Percentiles rank a stretch among this genome's conserved stretches.
Evolutionary conservation across 2,797 vertebrate species (phyloP).

Genomic region (Scyliorhinus canicula): DNA sequence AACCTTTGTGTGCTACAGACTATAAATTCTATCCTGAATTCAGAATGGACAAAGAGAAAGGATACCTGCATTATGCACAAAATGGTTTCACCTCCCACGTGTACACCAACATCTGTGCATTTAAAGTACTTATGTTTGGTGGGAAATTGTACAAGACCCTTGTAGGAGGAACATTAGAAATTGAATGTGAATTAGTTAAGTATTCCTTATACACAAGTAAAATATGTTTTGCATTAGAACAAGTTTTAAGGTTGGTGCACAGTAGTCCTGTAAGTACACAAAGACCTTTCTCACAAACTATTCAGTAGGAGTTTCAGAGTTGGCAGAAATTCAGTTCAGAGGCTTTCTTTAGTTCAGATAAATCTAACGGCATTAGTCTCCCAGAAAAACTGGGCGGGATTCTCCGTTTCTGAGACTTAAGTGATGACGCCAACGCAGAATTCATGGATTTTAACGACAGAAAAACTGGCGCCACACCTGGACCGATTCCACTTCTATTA

Average conservation of each 20-base stretch:
- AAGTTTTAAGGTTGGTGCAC: constrained; percentile 6
- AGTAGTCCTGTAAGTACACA: background rate
- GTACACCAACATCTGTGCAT: background rate
- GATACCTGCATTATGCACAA: constrained; percentile 9
- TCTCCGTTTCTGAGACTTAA: too few relatives aligned
- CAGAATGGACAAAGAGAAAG: background rate
- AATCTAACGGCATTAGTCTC: background rate
- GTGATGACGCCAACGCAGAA: too few relatives aligned
- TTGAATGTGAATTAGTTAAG: background rate
- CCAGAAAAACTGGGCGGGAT: too few relatives aligned
- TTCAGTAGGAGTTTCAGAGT: background rate
- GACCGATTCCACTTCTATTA: too few relatives aligned
- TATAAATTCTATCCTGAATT: constrained; percentile 2
- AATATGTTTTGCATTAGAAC: background rate
- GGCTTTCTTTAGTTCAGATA: background rate
- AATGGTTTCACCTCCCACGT: background rate
- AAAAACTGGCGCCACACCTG: too few relatives aligned
- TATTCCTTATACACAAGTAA: background rate
- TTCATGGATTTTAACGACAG: too few relatives aligned
- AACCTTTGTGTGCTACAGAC: background rate
- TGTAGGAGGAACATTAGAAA: background rate
- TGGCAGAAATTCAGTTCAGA: background rate
- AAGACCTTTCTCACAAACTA: background rate
- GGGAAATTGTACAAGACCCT: background rate
- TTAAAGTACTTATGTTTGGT: background rate